Conservation (phyloP, 2,888 invertebrate species). For the Eupithecia vulgata region DNA sequence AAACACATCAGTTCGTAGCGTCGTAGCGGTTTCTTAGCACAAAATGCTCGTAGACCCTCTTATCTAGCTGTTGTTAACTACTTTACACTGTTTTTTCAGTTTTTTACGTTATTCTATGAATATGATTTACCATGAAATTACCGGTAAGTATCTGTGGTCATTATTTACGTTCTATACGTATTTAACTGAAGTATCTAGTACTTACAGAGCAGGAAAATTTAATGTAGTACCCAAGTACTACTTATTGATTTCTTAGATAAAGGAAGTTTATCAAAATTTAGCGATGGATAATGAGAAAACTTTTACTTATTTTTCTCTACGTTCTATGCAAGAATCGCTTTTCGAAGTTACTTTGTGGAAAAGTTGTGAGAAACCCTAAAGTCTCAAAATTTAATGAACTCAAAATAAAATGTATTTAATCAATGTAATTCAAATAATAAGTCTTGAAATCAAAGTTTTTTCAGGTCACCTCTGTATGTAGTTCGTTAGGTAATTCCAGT, state of each 20-base stretch:
- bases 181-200: neutral
- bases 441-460: neutral
- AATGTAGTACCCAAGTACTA: neutral
- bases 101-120: no score
- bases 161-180: neutral
- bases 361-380: neutral
- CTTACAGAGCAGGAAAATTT: neutral
- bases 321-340: neutral
- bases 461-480: neutral
- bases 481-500: neutral
- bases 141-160: no score
- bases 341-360: neutral
- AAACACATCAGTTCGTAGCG: neutral
- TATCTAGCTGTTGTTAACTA: neutral
- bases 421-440: neutral
- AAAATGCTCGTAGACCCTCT: neutral
- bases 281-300: constrained; percentile 2
- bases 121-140: no score
- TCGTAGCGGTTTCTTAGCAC: constrained; percentile 2
- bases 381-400: neutral
- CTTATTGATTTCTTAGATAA: neutral
- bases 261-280: neutral
- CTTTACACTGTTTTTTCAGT: no score
- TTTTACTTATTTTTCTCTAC: neutral
- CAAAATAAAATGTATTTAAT: neutral